Base-by-base conservation (phyloP, 2,113 vertebrate genomes). In the Archocentrus centrarchus region DNA sequence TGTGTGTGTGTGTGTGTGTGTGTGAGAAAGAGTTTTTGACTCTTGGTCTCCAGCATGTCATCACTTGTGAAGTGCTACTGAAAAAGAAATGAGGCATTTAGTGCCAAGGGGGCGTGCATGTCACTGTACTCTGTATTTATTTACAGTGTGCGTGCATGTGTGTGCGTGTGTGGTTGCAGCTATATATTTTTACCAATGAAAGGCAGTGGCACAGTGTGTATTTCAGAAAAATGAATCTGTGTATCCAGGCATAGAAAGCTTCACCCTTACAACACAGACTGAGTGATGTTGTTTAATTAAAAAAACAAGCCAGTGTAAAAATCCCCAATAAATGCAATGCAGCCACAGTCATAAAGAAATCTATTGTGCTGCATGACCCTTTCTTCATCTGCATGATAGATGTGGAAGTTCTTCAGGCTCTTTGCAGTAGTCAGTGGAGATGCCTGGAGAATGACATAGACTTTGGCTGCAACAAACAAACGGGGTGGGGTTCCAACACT, bases 381-480 rank as follows among this genome's bases (percentile, higher is more conserved):
- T 57, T 84, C 76, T 59, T 80, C 83, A 78, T 75, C 77, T 79
- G 63, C 64, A 68, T 73, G 83, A 63, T 85, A 73, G 81, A 87
- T 85, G 55, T 60, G 64, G 84, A 83, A 90, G 84, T 63, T 80
- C 80, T 78, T 39, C 5, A 2, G 84, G 81, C 79, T 77, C 82
- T 91, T 77, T 78, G 90, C 84, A 84, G 86, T 75, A 89, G 90
- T 90, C 86, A 66, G 68, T 73, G 47, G 61, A 89, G 75, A 94
- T 94, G 90, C 86, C 90, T 94, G 66, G 41, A 64, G 91, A 90
- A 85, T 94, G 94, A 95, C 90, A 91, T 86, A 81, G 55, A 75
- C 27, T 70, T 91, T 94, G 92, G 92, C 93, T 87, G 81, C 64
- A 57, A 66, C 39, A 15, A 59, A 59, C 62, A 77, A 73, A 63